These are phyloP conservation scores for Trichechus manatus DNA, from an alignment of 2,113 vertebrate species.

Conservation along the genomic window DNA sequence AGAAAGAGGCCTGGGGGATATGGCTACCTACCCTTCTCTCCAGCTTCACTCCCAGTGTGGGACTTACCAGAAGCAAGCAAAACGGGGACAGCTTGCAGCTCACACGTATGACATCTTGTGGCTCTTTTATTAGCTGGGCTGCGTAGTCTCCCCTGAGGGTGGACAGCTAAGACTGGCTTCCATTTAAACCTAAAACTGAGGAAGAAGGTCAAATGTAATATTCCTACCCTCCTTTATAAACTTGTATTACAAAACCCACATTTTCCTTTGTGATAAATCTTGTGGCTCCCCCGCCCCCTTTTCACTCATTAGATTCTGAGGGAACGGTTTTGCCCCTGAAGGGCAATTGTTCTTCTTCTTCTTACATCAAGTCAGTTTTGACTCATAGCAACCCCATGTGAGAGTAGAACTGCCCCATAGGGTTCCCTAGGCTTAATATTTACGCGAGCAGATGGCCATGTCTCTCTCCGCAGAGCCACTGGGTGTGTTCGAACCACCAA, in stretches of 20 bases:
- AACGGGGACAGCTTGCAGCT: no score
- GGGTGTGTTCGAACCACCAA: neutral
- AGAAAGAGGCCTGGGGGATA: neutral
- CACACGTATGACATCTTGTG: accelerated
- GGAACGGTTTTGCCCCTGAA: neutral
- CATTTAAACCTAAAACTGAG: neutral
- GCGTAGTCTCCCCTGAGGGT: neutral
- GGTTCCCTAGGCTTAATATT: neutral
- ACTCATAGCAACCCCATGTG: neutral
- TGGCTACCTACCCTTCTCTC: neutral
- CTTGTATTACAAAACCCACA: neutral
- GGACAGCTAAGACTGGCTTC: neutral
- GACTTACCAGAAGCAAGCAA: neutral
- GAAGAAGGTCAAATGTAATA: neutral
- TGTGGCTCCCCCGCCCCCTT: no score
- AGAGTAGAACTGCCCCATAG: neutral
- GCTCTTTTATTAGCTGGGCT: neutral
- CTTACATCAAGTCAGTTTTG: neutral
- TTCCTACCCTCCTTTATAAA: neutral
- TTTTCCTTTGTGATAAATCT: neutral
- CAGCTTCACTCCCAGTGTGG: accelerated
- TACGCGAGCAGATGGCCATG: neutral
- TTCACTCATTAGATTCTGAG: neutral
- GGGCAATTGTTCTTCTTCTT: neutral
- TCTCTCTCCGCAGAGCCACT: neutral